Evolutionary conservation across 35 echinoderm and acorn worm genomes (phyloP), one percentile per base, ranked within the genome.

Genomic region (Heliocidaris tuberculata): DNA sequence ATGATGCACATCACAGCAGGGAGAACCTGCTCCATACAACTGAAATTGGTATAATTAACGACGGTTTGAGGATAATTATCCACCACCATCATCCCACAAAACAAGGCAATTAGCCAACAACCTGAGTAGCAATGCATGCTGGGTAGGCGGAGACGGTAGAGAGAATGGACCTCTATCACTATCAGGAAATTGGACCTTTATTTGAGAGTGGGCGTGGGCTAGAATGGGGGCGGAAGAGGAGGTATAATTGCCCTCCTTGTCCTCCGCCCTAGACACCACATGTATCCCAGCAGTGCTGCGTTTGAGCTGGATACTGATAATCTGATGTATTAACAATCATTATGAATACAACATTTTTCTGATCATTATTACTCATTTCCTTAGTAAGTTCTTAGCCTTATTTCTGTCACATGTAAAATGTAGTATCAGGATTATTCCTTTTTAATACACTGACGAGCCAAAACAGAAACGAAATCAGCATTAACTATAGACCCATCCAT

Each of bases 141-240:
- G 27, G 27, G 15, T n/a, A 78, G 65, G 65, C 21, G 21, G 21
- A 24, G 65, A 27, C 65, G 65, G 35, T 42, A 78, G 65, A 78
- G 65, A 78, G 65, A 78, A 78, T 78, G 27, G 65, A 78, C 65
- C 17, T 78, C 65, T n/a, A 78, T 78, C 65, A 78, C 5, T 78
- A 2, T n/a, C 47, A 89, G 87, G 87, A 89, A 89, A 89, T 89
- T 89, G 87, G 87, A 47, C 19, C 87, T 8, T 48, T 89, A 35
- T 89, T 48, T 6, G 31, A 48, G 87, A 48, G 87, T 32, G 87
- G 87, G 87, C 29, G 87, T 89, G 87, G 29, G 47, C 87, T 2
- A 32, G 87, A 89, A 24, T 47, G 87, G 87, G 87, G 11, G 32
- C 87, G 87, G 87, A 89, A 78, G 65, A 78, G 17, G 21, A 24